phyloP scores from a whole-genome alignment of 2,113 vertebrate genomes.

The Sceloporus tristichus region DNA sequence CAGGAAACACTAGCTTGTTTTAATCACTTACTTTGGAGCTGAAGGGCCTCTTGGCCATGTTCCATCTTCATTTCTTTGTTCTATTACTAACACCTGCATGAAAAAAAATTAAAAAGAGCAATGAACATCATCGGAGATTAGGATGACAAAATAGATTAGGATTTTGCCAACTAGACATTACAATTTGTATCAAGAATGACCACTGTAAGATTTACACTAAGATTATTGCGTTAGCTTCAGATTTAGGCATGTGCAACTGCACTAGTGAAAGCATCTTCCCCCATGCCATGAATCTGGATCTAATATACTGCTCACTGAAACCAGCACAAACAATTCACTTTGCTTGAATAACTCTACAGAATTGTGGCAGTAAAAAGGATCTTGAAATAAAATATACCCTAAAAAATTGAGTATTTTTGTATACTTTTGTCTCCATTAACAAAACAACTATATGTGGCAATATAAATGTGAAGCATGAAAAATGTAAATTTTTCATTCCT shows the following conservation, averaged over 20 bases:
- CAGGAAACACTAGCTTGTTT: not conserved
- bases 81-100: conserved; percentile 95
- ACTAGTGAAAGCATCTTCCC: not conserved
- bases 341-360: not conserved
- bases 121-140: conserved; percentile 5
- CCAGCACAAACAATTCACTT: not conserved
- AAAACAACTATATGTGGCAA: not conserved
- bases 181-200: not conserved
- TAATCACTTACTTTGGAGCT: conserved; percentile 90
- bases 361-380: not conserved
- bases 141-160: not conserved
- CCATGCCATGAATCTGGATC: not conserved
- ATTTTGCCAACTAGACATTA: not conserved
- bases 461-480: not conserved
- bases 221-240: not conserved
- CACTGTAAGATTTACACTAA: not conserved
- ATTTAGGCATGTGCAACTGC: too few species aligned
- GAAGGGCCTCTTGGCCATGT: conserved; percentile 95
- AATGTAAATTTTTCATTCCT: not conserved
- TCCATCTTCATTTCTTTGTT: conserved; percentile 97
- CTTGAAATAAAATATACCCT: not conserved
- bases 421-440: not conserved
- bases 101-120: conserved; percentile 42
- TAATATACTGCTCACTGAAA: not conserved
- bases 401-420: not conserved